Evolutionary conservation across 2,113 vertebrate species (phyloP).

Genomic region (Chaetops frenatus): DNA sequence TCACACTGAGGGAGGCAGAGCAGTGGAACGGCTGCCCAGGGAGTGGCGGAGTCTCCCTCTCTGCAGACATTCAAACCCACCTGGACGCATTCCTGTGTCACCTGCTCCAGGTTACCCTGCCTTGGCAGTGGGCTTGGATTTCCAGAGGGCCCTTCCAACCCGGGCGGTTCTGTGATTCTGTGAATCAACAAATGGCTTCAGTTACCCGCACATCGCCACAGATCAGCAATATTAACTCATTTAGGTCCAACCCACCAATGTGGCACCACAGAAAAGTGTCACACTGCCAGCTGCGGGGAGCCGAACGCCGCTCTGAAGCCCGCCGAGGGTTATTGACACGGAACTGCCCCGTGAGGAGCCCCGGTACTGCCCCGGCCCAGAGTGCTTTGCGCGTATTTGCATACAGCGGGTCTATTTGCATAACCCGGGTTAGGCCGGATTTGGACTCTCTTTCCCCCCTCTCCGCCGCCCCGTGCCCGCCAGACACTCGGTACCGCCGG

Average conservation of each 20-base stretch:
- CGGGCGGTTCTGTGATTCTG: not conserved
- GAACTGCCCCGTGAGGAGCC: fast-evolving
- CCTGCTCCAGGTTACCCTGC: not conserved
- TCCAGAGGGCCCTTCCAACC: not conserved
- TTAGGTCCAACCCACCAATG: no score
- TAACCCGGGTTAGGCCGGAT: fast-evolving
- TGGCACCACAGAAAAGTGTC: fast-evolving
- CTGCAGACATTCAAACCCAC: not conserved
- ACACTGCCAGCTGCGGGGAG: fast-evolving
- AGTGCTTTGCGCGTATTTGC: not conserved
- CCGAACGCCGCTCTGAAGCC: fast-evolving
- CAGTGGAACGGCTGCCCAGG: not conserved
- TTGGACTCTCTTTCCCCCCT: fast-evolving
- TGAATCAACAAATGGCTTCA: not conserved
- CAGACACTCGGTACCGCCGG: fast-evolving
- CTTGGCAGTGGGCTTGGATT: not conserved
- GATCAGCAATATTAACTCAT: no score
- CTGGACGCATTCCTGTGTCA: not conserved
- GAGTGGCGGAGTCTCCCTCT: not conserved
- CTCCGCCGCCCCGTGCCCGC: fast-evolving
- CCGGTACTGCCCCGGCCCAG: not conserved
- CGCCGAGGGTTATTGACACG: fast-evolving
- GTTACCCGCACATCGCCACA: not conserved
- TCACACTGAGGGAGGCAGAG: not conserved
- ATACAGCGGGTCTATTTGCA: fast-evolving